phyloP scores from a whole-genome alignment of 2,797 vertebrate genomes.

The Ptychadena robeensis region DNA sequence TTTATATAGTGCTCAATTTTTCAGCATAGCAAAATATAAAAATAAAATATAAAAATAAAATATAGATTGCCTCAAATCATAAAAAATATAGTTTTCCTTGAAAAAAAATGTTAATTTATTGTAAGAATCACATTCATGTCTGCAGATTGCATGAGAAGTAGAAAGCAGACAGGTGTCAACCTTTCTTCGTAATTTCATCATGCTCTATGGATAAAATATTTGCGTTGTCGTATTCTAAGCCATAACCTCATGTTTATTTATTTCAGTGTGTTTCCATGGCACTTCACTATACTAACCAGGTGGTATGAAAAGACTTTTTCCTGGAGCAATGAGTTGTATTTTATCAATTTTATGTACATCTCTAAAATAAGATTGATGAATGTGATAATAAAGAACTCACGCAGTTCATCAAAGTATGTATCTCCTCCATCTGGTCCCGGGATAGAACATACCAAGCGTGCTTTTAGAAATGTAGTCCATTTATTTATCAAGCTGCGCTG shows the following conservation, averaged over 20 bases:
- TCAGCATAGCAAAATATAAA: too few species aligned
- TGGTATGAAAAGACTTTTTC: background rate
- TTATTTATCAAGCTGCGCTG: slow-evolving; percentile 97
- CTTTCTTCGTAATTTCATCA: background rate
- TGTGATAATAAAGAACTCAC: slow-evolving; percentile 78
- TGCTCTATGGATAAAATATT: background rate
- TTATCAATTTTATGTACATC: slow-evolving; percentile 25
- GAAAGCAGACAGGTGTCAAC: background rate
- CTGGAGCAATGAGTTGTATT: slow-evolving; percentile 10
- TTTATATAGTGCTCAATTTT: too few species aligned
- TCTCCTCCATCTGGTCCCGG: slow-evolving; percentile 92
- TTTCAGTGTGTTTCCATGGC: background rate
- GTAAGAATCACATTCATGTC: too few species aligned
- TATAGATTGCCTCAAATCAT: too few species aligned
- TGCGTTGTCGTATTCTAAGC: background rate
- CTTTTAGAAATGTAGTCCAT: slow-evolving; percentile 98
- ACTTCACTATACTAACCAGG: background rate
- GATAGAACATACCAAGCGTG: slow-evolving; percentile 92
- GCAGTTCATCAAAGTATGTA: slow-evolving; percentile 95
- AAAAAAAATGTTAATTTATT: too few species aligned
- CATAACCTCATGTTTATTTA: background rate
- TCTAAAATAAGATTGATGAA: background rate
- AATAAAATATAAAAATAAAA: too few species aligned
- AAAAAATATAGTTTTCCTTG: too few species aligned
- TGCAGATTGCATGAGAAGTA: background rate